Percentiles rank a stretch among this genome's conserved stretches.
Conservation (phyloP, 2,797 vertebrate species). For the Tragopan temminckii region DNA sequence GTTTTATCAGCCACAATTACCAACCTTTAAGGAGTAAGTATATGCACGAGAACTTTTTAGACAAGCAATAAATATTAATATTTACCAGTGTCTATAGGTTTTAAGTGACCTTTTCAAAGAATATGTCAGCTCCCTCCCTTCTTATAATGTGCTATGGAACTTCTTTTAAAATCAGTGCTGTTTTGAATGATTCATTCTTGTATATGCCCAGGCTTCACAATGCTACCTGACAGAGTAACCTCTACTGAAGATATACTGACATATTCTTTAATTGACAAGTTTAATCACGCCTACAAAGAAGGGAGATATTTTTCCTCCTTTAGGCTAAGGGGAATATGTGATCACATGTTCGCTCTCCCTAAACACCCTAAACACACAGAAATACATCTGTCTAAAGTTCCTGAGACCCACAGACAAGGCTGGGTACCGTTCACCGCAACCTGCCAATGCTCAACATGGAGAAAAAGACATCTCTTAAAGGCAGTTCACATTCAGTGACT, state of each 20-base stretch:
- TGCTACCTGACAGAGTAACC: neutral
- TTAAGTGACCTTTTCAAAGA: slow-evolving; percentile 78
- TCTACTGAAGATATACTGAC: neutral
- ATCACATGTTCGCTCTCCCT: neutral
- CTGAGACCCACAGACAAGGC: neutral
- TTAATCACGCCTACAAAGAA: neutral
- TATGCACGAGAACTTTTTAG: slow-evolving; percentile 58
- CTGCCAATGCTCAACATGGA: neutral
- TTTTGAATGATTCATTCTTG: slow-evolving; percentile 68
- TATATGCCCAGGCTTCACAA: neutral
- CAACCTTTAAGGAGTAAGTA: slow-evolving; percentile 69
- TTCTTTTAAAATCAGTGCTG: slow-evolving; percentile 33
- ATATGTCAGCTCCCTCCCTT: slow-evolving; percentile 59
- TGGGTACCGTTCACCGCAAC: neutral
- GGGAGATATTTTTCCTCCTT: neutral
- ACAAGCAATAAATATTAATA: slow-evolving; percentile 81
- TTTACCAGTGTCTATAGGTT: slow-evolving; percentile 69
- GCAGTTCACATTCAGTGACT: neutral
- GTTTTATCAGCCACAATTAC: slow-evolving; percentile 67
- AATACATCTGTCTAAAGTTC: neutral
- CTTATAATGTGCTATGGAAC: slow-evolving; percentile 6
- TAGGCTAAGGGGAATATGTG: neutral
- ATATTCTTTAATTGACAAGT: neutral
- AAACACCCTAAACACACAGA: neutral
- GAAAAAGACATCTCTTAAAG: neutral